Conservation (phyloP, 2,797 vertebrate genomes). For the Rhinella marina region DNA sequence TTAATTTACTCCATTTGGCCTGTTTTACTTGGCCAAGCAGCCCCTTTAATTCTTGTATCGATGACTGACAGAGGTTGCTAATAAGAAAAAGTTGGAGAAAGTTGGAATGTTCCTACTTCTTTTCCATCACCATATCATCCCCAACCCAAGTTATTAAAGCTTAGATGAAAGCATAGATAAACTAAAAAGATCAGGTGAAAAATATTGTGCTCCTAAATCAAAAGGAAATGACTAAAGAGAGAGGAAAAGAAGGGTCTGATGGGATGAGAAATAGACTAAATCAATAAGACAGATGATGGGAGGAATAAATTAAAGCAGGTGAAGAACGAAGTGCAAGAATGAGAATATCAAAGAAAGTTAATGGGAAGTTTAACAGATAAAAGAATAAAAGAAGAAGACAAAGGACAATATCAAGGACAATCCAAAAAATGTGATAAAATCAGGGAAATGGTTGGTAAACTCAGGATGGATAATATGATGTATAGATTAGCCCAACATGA, state of each 20-base stretch:
- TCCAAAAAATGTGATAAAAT: background rate
- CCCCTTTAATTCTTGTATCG: too few relatives aligned
- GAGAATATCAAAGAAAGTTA: slow-evolving; percentile 21
- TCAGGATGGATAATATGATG: background rate
- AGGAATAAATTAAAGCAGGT: slow-evolving; percentile 17
- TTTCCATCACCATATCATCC: background rate
- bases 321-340: background rate
- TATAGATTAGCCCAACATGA: background rate
- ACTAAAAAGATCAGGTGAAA: background rate
- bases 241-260: slow-evolving; percentile 1
- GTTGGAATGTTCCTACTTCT: background rate
- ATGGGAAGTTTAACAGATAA: background rate
- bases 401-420: slow-evolving; percentile 9
- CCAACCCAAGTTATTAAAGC: background rate
- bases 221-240: slow-evolving; percentile 4
- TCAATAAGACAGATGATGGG: slow-evolving; percentile 27
- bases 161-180: background rate
- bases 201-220: background rate
- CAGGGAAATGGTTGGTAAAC: background rate
- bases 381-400: background rate
- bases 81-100: too few relatives aligned
- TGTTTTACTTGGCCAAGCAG: too few relatives aligned
- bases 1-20: too few relatives aligned
- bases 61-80: too few relatives aligned
- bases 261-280: background rate